Evolutionary conservation across 1,140 invertebrate species (phyloP), one percentile per base, ranked within the genome.

Genomic region (Sarcophaga peregrina): DNA sequence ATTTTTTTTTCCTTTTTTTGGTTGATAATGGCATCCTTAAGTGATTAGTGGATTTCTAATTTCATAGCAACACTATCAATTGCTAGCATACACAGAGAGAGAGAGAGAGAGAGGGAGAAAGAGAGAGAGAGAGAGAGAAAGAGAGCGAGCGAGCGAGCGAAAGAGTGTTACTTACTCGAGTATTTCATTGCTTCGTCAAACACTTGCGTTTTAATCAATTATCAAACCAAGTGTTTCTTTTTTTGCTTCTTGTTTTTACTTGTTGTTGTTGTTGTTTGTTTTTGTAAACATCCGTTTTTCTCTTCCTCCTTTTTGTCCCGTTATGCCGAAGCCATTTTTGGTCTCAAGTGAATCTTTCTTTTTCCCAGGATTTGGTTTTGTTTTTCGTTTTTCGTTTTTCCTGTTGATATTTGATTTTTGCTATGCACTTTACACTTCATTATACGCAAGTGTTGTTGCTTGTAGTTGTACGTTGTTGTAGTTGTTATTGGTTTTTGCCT

Each of bases 361-460:
- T 76, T 47, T 48, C 46, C 74, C n/a, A 76, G 13, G 74, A 46
- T 48, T 58, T 58, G 62, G 58, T 17, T 15, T 9, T 17, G 1
- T 37, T 37, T 1, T 37, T 37, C 4, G 17, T n/a, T 9, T 9
- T 8, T 9, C n/a, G 17, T 25, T 20, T 72, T 72, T 72, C 17
- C 9, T 76, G 46, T 47, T 76, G 45, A 76, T 76, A 46, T 76
- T 76, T 76, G 74, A 47, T 76, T 47, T 76, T 76, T 76, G 47
- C 74, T 46, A 47, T 76, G 45, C 74, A 76, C 74, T 76, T 76
- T 76, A 76, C 74, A 76, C 74, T 76, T 76, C 74, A 76, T 76
- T 76, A 76, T 76, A 76, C 15, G 13, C 74, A 76, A 76, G 74
- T 76, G 74, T 76, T 76, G 74, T 17, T 58, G 54, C 54, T 58